Evolutionary conservation across 2,888 invertebrate species (phyloP).

Genomic region (Papilio gigon): DNA sequence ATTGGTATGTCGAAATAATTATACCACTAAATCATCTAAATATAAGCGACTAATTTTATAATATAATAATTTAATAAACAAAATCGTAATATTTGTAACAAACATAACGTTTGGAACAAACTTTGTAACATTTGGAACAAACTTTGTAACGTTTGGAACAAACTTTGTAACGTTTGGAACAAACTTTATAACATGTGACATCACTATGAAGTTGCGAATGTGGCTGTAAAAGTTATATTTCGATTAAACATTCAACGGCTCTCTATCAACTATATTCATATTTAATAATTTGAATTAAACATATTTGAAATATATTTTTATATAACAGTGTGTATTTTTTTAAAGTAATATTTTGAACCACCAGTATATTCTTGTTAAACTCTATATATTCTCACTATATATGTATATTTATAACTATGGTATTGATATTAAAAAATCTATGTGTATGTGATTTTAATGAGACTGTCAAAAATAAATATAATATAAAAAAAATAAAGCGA

Average conservation of each 20-base stretch:
- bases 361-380: conserved; percentile 70
- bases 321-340: conserved; percentile 54
- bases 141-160: conserved; percentile 24
- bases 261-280: conserved; percentile 39
- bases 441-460: conserved; percentile 50
- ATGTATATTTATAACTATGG: conserved; percentile 63
- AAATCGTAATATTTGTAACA: conserved; percentile 14
- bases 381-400: conserved; percentile 74
- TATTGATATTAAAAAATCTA: conserved; percentile 50
- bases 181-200: conserved; percentile 31
- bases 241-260: conserved; percentile 42
- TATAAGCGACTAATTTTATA: conserved; percentile 51
- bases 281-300: conserved; percentile 43
- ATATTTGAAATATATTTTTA: conserved; percentile 51
- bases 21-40: conserved; percentile 52
- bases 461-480: conserved; percentile 45
- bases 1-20: conserved; percentile 47
- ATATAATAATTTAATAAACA: conserved; percentile 33
- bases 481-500: conserved; percentile 50
- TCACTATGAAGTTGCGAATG: conserved; percentile 35
- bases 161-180: conserved; percentile 22
- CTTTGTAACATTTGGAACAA: conserved; percentile 9
- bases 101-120: background rate
- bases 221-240: conserved; percentile 40
- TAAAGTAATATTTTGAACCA: conserved; percentile 66